phyloP scores from a whole-genome alignment of 2,888 invertebrate species.

The Ceramica pisi region DNA sequence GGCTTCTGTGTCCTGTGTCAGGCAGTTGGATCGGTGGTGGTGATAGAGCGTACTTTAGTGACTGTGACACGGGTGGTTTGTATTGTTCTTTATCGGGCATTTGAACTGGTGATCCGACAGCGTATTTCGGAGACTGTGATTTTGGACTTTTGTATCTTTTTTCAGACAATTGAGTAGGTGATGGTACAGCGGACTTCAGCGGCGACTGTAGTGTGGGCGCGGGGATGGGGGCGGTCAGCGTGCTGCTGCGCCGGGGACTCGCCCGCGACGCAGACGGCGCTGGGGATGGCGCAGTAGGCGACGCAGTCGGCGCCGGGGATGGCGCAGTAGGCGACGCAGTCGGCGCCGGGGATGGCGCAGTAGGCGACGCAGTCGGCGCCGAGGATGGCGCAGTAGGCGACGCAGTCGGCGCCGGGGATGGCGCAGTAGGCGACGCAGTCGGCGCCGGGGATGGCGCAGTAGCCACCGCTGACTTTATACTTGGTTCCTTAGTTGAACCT shows the following conservation, averaged over 20 bases:
- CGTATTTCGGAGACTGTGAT: slow-evolving; percentile 13
- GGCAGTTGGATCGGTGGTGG: slow-evolving; percentile 10
- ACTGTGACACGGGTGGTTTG: slow-evolving; percentile 36
- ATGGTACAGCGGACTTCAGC: slow-evolving; percentile 9
- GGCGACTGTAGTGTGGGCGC: slow-evolving; percentile 13
- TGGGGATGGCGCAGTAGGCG: no score
- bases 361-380: not conserved
- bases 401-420: slow-evolving; percentile 34
- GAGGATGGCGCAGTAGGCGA: no score
- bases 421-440: not conserved
- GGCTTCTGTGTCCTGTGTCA: slow-evolving; percentile 35
- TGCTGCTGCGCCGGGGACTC: slow-evolving; percentile 33
- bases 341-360: slow-evolving; percentile 9
- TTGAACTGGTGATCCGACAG: slow-evolving; percentile 4
- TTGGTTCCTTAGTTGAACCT: slow-evolving; percentile 48
- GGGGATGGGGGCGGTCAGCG: slow-evolving; percentile 22
- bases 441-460: slow-evolving; percentile 6
- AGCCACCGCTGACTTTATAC: slow-evolving; percentile 40
- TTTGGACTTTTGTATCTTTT: slow-evolving; percentile 8
- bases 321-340: slow-evolving; percentile 14
- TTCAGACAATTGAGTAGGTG: slow-evolving; percentile 19
- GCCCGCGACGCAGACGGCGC: not conserved
- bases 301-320: no score
- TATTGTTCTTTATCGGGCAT: slow-evolving; percentile 26
- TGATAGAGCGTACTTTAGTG: slow-evolving; percentile 17